Conservation (phyloP, 2,113 vertebrate genomes). For the Platanista minor region DNA sequence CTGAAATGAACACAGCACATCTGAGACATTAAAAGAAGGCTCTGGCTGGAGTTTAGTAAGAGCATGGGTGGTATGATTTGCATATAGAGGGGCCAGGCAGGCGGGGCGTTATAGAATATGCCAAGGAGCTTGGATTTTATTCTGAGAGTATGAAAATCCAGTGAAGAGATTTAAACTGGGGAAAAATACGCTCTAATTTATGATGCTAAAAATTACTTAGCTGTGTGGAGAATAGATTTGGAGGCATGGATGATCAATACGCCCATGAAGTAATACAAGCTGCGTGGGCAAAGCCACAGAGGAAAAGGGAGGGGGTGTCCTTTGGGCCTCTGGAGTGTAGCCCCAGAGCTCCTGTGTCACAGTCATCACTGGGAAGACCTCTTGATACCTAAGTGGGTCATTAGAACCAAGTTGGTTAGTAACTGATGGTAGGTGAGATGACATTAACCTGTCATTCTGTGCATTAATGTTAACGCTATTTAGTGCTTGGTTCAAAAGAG, state of each 20-base stretch:
- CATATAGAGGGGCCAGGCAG: not conserved
- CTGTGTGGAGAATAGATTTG: not conserved
- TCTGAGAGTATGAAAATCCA: not conserved
- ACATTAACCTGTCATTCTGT: not conserved
- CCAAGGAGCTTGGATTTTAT: not conserved
- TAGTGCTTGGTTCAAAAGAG: not conserved
- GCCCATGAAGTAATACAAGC: not conserved
- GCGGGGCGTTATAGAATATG: not conserved
- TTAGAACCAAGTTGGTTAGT: not conserved
- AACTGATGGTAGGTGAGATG: not conserved
- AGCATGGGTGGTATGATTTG: not conserved
- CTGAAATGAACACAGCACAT: not conserved
- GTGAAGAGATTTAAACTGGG: not conserved
- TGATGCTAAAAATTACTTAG: not conserved
- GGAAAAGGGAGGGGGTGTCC: not conserved
- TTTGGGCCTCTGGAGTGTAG: not conserved
- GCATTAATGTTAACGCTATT: not conserved
- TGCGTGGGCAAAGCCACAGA: not conserved
- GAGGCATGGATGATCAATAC: not conserved
- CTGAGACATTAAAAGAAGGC: not conserved
- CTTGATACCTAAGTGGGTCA: not conserved
- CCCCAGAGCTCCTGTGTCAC: not conserved
- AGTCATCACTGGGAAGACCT: not conserved
- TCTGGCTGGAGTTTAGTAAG: not conserved
- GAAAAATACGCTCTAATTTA: not conserved